phyloP scores from a whole-genome alignment of 1,140 invertebrate species.

The Drosophila truncata region DNA sequence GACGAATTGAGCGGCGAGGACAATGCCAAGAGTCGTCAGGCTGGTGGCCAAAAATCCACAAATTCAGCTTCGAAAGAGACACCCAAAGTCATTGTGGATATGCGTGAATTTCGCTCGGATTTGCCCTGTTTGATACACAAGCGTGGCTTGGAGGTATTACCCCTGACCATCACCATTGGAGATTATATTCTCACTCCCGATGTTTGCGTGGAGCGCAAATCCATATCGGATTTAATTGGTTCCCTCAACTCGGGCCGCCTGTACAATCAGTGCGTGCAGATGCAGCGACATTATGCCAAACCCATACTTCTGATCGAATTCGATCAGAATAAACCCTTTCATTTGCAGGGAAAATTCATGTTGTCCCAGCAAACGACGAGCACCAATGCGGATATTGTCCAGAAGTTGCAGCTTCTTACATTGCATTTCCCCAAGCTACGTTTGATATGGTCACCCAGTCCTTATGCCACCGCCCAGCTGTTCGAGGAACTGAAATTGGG shows the following conservation, averaged over 20 bases:
- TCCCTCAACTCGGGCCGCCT: constrained; percentile 97
- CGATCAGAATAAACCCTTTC: constrained; percentile 97
- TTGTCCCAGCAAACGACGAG: constrained; percentile 88
- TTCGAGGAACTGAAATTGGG: constrained; percentile 96
- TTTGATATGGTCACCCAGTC: constrained; percentile 97
- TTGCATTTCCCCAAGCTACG: constrained; percentile 97
- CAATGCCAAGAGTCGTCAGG: constrained; percentile 88
- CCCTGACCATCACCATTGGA: constrained; percentile 95
- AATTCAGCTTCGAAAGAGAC: constrained; percentile 64
- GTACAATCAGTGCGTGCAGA: constrained; percentile 96
- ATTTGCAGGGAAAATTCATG: constrained; percentile 93
- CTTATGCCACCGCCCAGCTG: constrained; percentile 97
- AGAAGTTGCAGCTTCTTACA: constrained; percentile 95
- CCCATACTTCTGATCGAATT: constrained; percentile 98
- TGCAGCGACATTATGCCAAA: constrained; percentile 94
- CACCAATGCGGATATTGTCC: constrained; percentile 91
- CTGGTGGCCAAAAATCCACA: constrained; percentile 86
- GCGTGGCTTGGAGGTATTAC: constrained; percentile 96
- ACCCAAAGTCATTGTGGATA: constrained; percentile 95
- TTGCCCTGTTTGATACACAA: constrained; percentile 97
- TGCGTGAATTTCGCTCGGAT: constrained; percentile 99
- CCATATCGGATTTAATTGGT: constrained; percentile 98
- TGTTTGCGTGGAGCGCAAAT: constrained; percentile 98
- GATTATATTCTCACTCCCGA: constrained; percentile 99
- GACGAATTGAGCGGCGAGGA: constrained; percentile 71